Conservation (phyloP, 2,888 invertebrate species). For the Meta bourneti region DNA sequence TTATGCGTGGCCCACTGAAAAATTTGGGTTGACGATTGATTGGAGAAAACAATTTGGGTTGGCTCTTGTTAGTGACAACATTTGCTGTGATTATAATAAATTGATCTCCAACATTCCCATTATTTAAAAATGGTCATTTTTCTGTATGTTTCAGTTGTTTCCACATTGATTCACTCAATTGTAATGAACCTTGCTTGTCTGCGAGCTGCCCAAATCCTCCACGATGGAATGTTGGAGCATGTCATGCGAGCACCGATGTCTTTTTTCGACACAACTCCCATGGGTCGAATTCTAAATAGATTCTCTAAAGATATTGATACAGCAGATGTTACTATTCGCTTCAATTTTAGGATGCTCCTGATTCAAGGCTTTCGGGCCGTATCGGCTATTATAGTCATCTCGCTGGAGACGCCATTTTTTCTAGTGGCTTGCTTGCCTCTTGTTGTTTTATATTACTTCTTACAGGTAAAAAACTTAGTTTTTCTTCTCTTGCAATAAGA, state of each 20-base stretch:
- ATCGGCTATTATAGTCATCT: constrained; percentile 78
- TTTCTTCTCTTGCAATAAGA: background rate
- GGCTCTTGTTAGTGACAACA: no score
- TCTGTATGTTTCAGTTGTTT: constrained; percentile 51
- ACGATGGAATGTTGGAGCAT: constrained; percentile 78
- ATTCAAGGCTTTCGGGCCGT: constrained; percentile 76
- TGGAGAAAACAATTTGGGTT: no score
- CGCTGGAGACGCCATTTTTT: constrained; percentile 80
- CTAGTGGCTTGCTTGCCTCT: constrained; percentile 80
- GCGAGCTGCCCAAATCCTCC: constrained; percentile 81
- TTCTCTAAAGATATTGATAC: constrained; percentile 79
- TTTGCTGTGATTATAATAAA: no score
- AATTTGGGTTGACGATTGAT: no score
- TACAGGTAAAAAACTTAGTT: constrained; percentile 79
- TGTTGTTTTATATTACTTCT: constrained; percentile 79
- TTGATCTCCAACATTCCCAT: background rate
- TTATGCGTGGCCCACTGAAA: no score
- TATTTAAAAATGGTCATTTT: background rate
- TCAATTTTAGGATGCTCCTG: constrained; percentile 77
- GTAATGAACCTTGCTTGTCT: constrained; percentile 83
- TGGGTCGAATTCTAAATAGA: constrained; percentile 78
- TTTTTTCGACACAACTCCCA: constrained; percentile 78
- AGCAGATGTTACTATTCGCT: constrained; percentile 78
- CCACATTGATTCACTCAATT: constrained; percentile 40
- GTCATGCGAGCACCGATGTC: constrained; percentile 81